These are phyloP conservation scores for Cololabis saira DNA, from an alignment of 2,113 vertebrate genomes.

Conservation along the genomic window DNA sequence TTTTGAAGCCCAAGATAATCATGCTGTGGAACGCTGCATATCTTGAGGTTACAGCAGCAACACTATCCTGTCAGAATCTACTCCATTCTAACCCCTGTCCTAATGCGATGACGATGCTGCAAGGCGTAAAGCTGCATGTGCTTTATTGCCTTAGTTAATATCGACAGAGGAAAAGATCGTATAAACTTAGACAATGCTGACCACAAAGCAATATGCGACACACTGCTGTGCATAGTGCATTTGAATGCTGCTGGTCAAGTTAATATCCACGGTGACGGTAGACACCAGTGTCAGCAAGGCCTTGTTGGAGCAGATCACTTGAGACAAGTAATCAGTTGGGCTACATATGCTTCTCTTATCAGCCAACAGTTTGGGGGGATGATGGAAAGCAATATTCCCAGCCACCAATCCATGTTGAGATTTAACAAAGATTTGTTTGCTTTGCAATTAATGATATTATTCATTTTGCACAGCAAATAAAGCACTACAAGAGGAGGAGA, in stretches of 20 bases:
- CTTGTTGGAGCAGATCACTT: slow-evolving; percentile 64
- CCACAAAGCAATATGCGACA: slow-evolving; percentile 57
- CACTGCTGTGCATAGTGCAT: slow-evolving; percentile 30
- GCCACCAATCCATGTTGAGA: slow-evolving; percentile 20
- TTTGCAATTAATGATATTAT: slow-evolving; percentile 10
- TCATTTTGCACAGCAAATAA: slow-evolving; percentile 31
- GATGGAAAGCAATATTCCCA: too few species aligned
- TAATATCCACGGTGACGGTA: slow-evolving; percentile 60
- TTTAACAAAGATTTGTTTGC: slow-evolving; percentile 24
- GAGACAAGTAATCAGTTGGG: slow-evolving; percentile 53
- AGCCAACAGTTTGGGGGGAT: slow-evolving; percentile 41
- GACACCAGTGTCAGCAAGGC: slow-evolving; percentile 60
- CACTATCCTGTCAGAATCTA: slow-evolving; percentile 37
- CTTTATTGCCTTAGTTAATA: slow-evolving; percentile 78
- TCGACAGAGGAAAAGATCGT: slow-evolving; percentile 68
- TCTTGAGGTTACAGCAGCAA: slow-evolving; percentile 40
- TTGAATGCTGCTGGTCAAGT: slow-evolving; percentile 67
- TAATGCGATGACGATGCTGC: slow-evolving; percentile 61
- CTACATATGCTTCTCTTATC: slow-evolving; percentile 60
- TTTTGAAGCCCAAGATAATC: slow-evolving; percentile 2
- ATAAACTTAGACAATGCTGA: slow-evolving; percentile 69
- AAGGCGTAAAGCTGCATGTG: slow-evolving; percentile 59
- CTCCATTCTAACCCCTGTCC: slow-evolving; percentile 29
- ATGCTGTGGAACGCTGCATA: slow-evolving; percentile 27
- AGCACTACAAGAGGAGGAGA: background rate